Evolutionary conservation across 92 coral and sea anemone genomes (phyloP), one percentile per base, ranked within the genome.

Genomic region (Phenganax stokvisi): DNA sequence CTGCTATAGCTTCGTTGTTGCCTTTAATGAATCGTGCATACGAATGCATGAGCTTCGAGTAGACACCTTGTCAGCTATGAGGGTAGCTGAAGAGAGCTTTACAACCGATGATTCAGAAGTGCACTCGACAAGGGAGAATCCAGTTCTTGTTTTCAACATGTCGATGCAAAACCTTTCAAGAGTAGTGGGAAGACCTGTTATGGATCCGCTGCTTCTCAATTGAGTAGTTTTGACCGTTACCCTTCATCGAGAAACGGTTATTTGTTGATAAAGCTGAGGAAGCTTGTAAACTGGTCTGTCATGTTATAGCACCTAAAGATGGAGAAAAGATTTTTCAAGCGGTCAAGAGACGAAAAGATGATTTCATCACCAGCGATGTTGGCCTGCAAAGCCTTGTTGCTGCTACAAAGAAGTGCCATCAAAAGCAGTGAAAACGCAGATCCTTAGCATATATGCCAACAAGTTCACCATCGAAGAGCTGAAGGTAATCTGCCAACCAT

Each of bases 251-350:
- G 31, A 81, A 79, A 55, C 27, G 57, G 52, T 72, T 83, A 70
- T 59, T 89, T 51, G 54, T 79, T 61, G 71, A 86, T 28, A 73
- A 71, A 73, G 93, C 87, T 54, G 72, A 47, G 57, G 85, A 71
- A 65, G 93, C 86, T 79, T 90, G 93, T 74, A 81, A 63, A 67
- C 28, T 86, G 15, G 89, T 88, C 44, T 90, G 93, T 83, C 78
- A 77, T 30, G 86, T 77, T 55, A 79, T 90, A 30, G 93, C 93
- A 17, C 93, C 93, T 60, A 59, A 86, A 7, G 88, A 89, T 63
- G 83, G 61, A 28, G 85, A 81, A 30, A 90, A 90, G 47, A 60
- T 88, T 51, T 76, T 90, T 58, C 64, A 88, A 37, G 85, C 89
- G 13, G 64, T 88, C 6, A 54, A 9, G 68, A 71, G 74, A 77